phyloP scores from a whole-genome alignment of 2,113 vertebrate genomes.

The Forbesichthys papilliferus region DNA sequence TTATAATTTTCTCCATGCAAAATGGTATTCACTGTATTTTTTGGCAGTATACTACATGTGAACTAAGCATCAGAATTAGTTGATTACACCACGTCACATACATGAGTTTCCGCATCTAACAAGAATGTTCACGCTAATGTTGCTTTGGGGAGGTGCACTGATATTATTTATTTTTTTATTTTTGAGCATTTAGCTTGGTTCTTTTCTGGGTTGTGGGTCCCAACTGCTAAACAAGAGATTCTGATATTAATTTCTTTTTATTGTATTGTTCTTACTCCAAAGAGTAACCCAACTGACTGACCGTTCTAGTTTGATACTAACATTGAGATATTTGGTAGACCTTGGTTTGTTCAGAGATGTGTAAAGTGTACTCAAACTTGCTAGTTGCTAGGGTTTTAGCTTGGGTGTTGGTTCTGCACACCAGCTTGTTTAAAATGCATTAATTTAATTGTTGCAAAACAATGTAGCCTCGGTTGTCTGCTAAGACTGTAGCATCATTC shows the following conservation, averaged over 20 bases:
- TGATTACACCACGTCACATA: background rate
- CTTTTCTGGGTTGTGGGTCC: conserved; percentile 1
- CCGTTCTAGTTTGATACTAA: too few species aligned
- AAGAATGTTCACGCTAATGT: background rate
- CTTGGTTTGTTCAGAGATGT: conserved; percentile 20
- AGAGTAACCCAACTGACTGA: too few species aligned
- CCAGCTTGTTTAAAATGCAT: too few species aligned
- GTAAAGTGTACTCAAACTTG: conserved; percentile 1
- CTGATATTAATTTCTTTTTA: background rate
- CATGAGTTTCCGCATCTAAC: background rate
- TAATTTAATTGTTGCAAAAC: too few species aligned
- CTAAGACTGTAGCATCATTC: background rate
- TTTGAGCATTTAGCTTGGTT: background rate
- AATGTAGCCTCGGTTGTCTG: too few species aligned
- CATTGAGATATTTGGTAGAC: background rate
- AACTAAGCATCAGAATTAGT: background rate
- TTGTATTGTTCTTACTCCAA: too few species aligned
- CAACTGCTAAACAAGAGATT: background rate
- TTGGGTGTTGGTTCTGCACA: conserved; percentile 16
- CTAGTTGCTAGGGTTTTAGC: conserved; percentile 13
- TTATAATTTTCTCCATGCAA: too few species aligned
- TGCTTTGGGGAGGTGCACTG: background rate
- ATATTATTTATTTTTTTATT: too few species aligned
- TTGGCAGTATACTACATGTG: background rate
- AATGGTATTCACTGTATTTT: background rate